phyloP scores from a whole-genome alignment of 2,888 invertebrate species.

The Oegoconia quadripuncta region DNA sequence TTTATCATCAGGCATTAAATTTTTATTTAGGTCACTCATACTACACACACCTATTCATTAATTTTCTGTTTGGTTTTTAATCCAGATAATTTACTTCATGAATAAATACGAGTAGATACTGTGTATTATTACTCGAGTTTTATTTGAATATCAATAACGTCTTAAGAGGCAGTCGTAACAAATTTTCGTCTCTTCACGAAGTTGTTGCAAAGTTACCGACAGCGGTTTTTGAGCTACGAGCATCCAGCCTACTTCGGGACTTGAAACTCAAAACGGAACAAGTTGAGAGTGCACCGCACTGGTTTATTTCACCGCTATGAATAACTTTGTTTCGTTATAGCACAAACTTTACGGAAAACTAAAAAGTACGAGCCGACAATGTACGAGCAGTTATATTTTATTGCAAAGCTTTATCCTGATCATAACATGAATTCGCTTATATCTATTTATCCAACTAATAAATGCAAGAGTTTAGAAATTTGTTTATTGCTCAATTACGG shows the following conservation, averaged over 20 bases:
- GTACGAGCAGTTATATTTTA: slow-evolving; percentile 1
- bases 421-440: too few species aligned
- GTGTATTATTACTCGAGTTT: background rate
- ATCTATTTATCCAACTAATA: too few species aligned
- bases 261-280: slow-evolving; percentile 25
- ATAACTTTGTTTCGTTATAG: slow-evolving; percentile 62
- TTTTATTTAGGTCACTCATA: slow-evolving; percentile 8
- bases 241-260: slow-evolving; percentile 19
- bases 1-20: slow-evolving; percentile 3
- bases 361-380: slow-evolving; percentile 21
- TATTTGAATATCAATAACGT: background rate
- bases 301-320: slow-evolving; percentile 51
- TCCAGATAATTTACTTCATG: background rate
- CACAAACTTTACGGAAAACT: slow-evolving; percentile 47
- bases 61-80: too few species aligned
- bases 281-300: slow-evolving; percentile 47
- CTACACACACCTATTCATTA: too few species aligned
- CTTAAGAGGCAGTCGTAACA: background rate
- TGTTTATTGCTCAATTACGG: too few species aligned
- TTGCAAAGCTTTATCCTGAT: background rate
- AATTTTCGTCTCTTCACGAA: slow-evolving; percentile 43
- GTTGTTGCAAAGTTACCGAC: slow-evolving; percentile 60
- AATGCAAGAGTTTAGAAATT: too few species aligned
- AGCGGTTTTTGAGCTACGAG: slow-evolving; percentile 54
- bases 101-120: background rate